These are phyloP conservation scores for Dusona sp. DNA, from an alignment of 2,888 invertebrate genomes.

Conservation along the genomic window DNA sequence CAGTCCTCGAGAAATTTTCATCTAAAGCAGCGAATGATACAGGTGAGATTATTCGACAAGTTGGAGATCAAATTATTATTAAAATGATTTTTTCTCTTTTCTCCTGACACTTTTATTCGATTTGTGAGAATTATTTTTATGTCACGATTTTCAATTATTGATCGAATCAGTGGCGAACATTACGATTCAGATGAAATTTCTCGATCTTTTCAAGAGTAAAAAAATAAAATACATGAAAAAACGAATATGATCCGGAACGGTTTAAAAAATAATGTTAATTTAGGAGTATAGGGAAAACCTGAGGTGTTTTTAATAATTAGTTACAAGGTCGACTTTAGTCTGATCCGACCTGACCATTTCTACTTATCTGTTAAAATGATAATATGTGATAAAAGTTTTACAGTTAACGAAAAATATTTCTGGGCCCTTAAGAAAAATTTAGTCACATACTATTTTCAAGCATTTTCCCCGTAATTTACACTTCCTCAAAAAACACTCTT, in stretches of 20 bases:
- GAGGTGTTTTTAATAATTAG: neutral
- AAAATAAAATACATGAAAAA: neutral
- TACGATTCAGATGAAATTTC: neutral
- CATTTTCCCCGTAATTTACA: neutral
- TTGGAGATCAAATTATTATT: neutral
- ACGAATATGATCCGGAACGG: neutral
- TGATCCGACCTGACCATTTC: neutral
- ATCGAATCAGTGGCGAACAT: no score
- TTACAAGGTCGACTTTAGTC: neutral
- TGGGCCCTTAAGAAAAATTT: neutral
- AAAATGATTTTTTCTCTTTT: neutral
- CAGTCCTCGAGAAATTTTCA: constrained; percentile 23
- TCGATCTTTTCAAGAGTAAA: neutral
- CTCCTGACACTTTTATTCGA: no score
- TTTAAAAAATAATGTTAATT: neutral
- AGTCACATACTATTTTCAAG: neutral
- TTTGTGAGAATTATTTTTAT: no score
- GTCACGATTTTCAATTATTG: no score
- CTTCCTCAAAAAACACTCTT: constrained; percentile 10
- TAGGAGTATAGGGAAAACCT: neutral
- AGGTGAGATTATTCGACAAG: constrained; percentile 46
- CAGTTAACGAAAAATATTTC: neutral
- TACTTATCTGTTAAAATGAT: neutral
- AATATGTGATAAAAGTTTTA: neutral
- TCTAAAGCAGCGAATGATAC: constrained; percentile 33